Base-by-base conservation (phyloP, 2,797 vertebrate genomes). In the Rhodeus uyekii region DNA sequence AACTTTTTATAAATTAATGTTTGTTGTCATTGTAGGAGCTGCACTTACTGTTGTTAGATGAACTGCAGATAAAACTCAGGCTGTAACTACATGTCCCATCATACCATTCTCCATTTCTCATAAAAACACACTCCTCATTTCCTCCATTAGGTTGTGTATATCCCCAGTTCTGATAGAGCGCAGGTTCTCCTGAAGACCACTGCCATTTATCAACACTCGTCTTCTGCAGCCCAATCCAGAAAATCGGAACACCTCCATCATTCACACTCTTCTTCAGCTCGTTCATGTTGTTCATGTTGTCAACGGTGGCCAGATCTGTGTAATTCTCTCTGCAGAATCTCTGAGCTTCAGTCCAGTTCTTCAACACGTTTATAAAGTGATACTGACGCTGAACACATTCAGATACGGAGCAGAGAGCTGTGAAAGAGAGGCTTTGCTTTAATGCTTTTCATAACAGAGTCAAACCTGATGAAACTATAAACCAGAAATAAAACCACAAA, bases 11-110 rank as follows among this genome's bases (percentile, higher is more conserved):
- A 50, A 50, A 50, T 22, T 16, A 46, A 4, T 46, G 0, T 46
- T 48, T 46, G 6, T 46, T 46, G 18, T n/a, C 5, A 48, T 48
- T 48, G 32, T 16, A n/a, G n/a, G n/a, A n/a, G n/a, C 34, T 29
- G 22, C 13, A 63, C 38, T 68, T 6, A 44, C 65, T 3, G 24
- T 42, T 68, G 5, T 27, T n/a, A n/a, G n/a, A n/a, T n/a, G n/a
- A n/a, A n/a, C n/a, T 16, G 12, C 65, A 68, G n/a, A 68, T 27
- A 38, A 42, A 68, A 1, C 0, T 2, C 22, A 4, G 16, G 0
- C 0, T 68, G 5, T 14, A 0, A 46, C 2, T 10, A 46, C 67
- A 69, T 2, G 1, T 0, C 1, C 0, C 0, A 29, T 69, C 24
- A 5, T 18, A 0, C 24, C 39, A 29, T 69, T 8, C 0, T 29